Base-by-base conservation (phyloP, 2,113 vertebrate genomes). In the Odocoileus virginianus region DNA sequence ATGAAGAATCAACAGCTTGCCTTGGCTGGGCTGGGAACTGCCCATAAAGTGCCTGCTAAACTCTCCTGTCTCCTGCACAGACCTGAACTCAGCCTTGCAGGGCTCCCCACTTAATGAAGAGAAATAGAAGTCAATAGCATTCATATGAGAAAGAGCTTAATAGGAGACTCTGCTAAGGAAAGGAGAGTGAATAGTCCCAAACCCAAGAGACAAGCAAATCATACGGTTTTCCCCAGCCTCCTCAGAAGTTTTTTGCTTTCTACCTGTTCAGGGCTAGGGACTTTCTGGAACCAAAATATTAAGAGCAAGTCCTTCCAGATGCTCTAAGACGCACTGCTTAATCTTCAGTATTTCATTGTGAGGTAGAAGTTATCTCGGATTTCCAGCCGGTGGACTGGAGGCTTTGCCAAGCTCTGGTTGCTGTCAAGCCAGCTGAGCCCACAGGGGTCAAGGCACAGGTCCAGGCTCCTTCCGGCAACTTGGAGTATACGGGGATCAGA, bases 61-160 rank as follows among this genome's bases (percentile, higher is more conserved):
- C 23, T 54, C n/a, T 17, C 47, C 16, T 43, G 40, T 61, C n/a
- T 52, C 45, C 82, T 28, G 4, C 13, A 6, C 10, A 57, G 1
- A 14, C 27, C 45, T 6, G 14, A 17, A 10, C 71, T 67, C n/a
- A 13, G 7, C 25, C 67, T 33, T 16, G 10, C 43, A 16, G 5
- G 4, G 9, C 88, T 71, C 45, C 33, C 45, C 71, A 9, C 27
- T 61, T 30, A 19, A 30, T 43, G n/a, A 86, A 84, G 71, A 93
- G 58, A 96, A 93, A 40, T 27, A n/a, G 27, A 96, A 50, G 64
- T 84, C 85, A 81, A 13, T 21, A 45, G 61, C 50, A 60, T 87
- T 82, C 11, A 3, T 9, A 1, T 33, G 33, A 67, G 64, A 36
- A 79, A 45, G 85, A 86, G 45, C 15, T 47, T 9, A 15, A 19